Evolutionary conservation across 2,797 vertebrate genomes (phyloP), one percentile per base, ranked within the genome.

Genomic region (Peromyscus attwateri): DNA sequence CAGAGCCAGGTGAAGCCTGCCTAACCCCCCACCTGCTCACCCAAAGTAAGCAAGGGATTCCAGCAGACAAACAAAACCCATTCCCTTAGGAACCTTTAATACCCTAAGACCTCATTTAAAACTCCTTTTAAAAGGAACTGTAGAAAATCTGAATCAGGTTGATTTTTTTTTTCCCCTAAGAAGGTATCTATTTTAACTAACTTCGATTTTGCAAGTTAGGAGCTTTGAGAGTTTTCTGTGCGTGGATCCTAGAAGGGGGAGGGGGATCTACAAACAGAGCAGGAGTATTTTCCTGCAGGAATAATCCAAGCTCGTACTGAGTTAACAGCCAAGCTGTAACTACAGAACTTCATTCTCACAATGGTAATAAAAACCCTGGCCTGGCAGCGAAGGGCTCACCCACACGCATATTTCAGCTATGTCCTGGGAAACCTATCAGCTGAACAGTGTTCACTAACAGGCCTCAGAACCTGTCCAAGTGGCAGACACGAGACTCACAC

Each of bases 171-270:
- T 77, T 52, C n/a, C n/a, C 81, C 13, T 4, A 77, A 83, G 92
- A 89, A 90, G 52, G 21, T 31, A 75, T 0, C 27, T 4, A 60
- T 77, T 37, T 89, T 89, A 87, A 92, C 4, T 4, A 70, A 79
- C 1, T 8, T 95, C 19, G 43, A 37, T 88, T 85, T 68, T 87
- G 60, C 25, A 93, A 83, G 95, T 89, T 57, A 89, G 92, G 46
- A 94, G 73, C 77, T 81, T 37, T 79, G 23, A 40, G 23, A 55
- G 43, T 68, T 92, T 92, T 68, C 89, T 87, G 4, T 91, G 37
- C 29, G 40, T 25, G 37, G 13, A 77, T 81, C 93, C 46, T 82
- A 85, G 85, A 34, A 52, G 29, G 64, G 85, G 2, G 2, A 5
- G 21, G 23, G 6, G 7, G 37, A 25, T 49, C 46, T 68, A 70